These are phyloP conservation scores for Mizuhopecten yessoensis DNA, from an alignment of 1,140 invertebrate species.

Conservation along the genomic window DNA sequence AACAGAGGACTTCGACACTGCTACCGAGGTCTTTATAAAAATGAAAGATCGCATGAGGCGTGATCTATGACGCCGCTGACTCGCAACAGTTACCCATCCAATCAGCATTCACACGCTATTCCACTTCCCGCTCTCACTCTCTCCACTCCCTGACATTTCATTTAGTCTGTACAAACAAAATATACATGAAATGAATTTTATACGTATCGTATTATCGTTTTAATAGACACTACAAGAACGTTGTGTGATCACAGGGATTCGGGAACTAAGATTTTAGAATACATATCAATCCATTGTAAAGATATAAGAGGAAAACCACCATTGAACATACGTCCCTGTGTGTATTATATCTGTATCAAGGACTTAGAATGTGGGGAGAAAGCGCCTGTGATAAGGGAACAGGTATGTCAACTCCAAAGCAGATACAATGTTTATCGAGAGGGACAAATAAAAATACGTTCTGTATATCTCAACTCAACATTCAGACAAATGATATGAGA, in stretches of 20 bases:
- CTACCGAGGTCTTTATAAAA: not conserved
- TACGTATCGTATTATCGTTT: not conserved
- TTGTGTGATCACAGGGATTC: not conserved
- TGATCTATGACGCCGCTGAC: not conserved
- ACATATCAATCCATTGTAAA: not conserved
- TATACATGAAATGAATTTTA: conserved; percentile 6
- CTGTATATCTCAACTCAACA: not conserved
- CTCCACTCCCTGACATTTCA: not conserved
- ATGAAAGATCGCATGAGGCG: not conserved
- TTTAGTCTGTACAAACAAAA: not conserved
- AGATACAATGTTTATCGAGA: not conserved
- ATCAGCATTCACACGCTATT: not conserved
- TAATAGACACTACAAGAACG: not conserved
- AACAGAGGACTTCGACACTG: not conserved
- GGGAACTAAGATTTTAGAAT: not conserved
- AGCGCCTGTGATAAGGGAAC: not conserved
- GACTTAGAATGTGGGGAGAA: not conserved
- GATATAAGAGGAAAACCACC: not conserved
- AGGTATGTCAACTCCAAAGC: not conserved
- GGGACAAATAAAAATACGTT: not conserved
- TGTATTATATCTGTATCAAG: not conserved
- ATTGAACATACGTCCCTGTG: not conserved
- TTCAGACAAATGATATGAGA: not conserved
- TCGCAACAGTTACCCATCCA: not conserved
- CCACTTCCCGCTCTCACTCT: not conserved